Evolutionary conservation across 1,140 invertebrate species (phyloP), one percentile per base, ranked within the genome.

Genomic region (Pristionchus pacificus): DNA sequence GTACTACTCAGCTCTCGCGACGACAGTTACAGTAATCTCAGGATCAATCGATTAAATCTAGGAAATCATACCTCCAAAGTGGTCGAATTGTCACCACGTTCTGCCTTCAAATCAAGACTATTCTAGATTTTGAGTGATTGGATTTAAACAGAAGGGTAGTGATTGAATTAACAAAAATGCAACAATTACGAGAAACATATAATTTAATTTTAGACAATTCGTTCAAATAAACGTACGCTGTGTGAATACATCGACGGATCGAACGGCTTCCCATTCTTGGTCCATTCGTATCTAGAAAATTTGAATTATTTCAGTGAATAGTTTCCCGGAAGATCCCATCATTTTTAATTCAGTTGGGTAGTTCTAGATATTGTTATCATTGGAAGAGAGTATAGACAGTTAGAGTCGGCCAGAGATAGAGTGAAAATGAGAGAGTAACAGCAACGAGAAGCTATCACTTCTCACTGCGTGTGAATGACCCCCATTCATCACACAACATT

Each of bases 221-320:
- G n/a, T n/a, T n/a, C n/a, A n/a, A n/a, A n/a, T n/a, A 10, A 95
- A 75, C 95, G 89, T 77, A 49, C 66, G 28, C 68, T 73, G 29
- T 94, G 91, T 81, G 95, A 92, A 83, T 95, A 95, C 0, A 91
- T 89, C 81, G 91, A 89, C 88, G 91, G 93, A 76, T 92, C 89
- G 78, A 89, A 97, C 15, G 90, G 87, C 77, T 93, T 92, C 63
- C 93, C 93, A 87, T 98, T 96, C 85, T 97, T 97, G 65, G 92
- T 90, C 95, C 95, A 98, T 78, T 88, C 87, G 86, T 97, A 97
- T 75, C 93, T 95, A 86, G 63, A 80, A 69, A 71, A 32, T 2
- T 29, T 32, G 13, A 1, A 14, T 14, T 28, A 13, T 1, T 30
- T 3, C 15, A 27, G 25, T 25, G 55, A 66, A 66, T 3, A 13